Evolutionary conservation across 2,888 invertebrate species (phyloP).

Genomic region (Stratiomys singularior): DNA sequence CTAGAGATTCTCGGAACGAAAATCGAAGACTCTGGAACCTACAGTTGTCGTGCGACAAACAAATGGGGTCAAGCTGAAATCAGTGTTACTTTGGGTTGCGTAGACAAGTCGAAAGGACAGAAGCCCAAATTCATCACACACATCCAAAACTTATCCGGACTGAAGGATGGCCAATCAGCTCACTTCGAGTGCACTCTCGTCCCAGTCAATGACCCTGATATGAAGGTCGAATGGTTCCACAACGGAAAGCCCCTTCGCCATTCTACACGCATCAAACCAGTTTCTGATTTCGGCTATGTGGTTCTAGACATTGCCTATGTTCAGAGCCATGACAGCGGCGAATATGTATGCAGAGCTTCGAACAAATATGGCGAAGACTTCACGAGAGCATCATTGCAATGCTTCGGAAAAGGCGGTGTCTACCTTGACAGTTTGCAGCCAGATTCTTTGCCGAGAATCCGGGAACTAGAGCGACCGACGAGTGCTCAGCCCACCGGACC

Average conservation of each 20-base stretch:
- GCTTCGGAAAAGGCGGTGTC: slow-evolving; percentile 86
- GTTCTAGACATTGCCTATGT: slow-evolving; percentile 94
- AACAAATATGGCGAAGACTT: slow-evolving; percentile 92
- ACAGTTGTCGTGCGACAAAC: slow-evolving; percentile 89
- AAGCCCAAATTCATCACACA: slow-evolving; percentile 90
- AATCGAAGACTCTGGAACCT: slow-evolving; percentile 90
- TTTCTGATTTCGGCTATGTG: slow-evolving; percentile 95
- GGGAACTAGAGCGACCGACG: slow-evolving; percentile 79
- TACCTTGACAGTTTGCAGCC: slow-evolving; percentile 91
- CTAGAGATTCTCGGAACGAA: slow-evolving; percentile 95
- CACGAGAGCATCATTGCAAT: slow-evolving; percentile 85
- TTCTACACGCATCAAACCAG: slow-evolving; percentile 90
- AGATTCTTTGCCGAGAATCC: slow-evolving; percentile 86
- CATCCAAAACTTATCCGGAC: slow-evolving; percentile 81
- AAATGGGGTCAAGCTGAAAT: slow-evolving; percentile 90
- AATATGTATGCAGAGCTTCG: slow-evolving; percentile 91
- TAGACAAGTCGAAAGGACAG: slow-evolving; percentile 86
- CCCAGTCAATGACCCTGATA: slow-evolving; percentile 92
- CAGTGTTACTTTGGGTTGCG: slow-evolving; percentile 82
- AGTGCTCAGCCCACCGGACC: slow-evolving; percentile 75
- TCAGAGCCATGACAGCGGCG: slow-evolving; percentile 91
- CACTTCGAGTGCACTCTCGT: slow-evolving; percentile 95
- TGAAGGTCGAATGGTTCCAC: slow-evolving; percentile 97
- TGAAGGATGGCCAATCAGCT: slow-evolving; percentile 92
- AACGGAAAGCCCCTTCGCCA: slow-evolving; percentile 90